Conservation (phyloP, 2,888 invertebrate species). For the Cosmia pyralina region DNA sequence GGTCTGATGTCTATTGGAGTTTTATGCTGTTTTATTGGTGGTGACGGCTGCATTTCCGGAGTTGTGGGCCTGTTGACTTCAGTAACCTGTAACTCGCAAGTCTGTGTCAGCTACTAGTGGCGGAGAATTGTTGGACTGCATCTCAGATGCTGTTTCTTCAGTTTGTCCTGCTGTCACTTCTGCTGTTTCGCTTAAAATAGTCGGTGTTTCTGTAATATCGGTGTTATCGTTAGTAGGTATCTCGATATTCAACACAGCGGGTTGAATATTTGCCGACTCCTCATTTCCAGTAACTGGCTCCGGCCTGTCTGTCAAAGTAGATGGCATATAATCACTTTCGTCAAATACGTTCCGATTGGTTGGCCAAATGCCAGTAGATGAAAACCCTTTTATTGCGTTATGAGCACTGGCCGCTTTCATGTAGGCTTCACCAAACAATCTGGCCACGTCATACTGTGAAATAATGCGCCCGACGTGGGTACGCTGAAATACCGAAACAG, state of each 20-base stretch:
- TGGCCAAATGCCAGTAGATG: slow-evolving; percentile 53
- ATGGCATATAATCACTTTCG: slow-evolving; percentile 45
- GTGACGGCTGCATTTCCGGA: slow-evolving; percentile 29
- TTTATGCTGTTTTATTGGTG: slow-evolving; percentile 24
- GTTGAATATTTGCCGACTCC: slow-evolving; percentile 11
- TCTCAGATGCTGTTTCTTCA: slow-evolving; percentile 36
- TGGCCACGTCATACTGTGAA: slow-evolving; percentile 53
- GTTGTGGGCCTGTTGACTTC: slow-evolving; percentile 28
- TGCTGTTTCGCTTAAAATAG: slow-evolving; percentile 9
- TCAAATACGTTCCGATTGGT: slow-evolving; percentile 53
- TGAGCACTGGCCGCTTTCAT: slow-evolving; percentile 55
- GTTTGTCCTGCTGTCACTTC: slow-evolving; percentile 26
- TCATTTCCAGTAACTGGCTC: slow-evolving; percentile 28
- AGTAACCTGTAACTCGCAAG: slow-evolving; percentile 27
- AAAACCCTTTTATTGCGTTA: slow-evolving; percentile 57
- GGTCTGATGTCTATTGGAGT: slow-evolving; percentile 52
- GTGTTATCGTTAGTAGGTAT: slow-evolving; percentile 25
- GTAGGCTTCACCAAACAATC: slow-evolving; percentile 45
- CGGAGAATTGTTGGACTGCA: slow-evolving; percentile 33
- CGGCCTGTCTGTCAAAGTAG: slow-evolving; percentile 11
- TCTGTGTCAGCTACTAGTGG: slow-evolving; percentile 21
- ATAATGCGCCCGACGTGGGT: slow-evolving; percentile 52
- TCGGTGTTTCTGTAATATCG: slow-evolving; percentile 13
- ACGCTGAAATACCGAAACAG: slow-evolving; percentile 44
- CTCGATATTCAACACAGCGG: slow-evolving; percentile 25